Conservation (phyloP, 2,113 vertebrate genomes). For the Hippocampus guttulatus region DNA sequence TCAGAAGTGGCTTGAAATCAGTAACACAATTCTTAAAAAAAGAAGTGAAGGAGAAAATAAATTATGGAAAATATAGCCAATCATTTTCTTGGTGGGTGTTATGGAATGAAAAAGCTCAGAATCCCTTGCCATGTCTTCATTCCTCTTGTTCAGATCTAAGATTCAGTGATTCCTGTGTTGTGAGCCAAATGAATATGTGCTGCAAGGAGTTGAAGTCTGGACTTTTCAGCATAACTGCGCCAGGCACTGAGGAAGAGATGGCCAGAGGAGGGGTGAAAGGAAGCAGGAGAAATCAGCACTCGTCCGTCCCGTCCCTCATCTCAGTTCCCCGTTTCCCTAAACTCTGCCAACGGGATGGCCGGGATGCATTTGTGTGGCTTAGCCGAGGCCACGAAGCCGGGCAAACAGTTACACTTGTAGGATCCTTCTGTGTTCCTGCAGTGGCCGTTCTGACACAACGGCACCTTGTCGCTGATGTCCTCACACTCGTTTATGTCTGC, state of each 20-base stretch:
- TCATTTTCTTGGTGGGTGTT: conserved; percentile 33
- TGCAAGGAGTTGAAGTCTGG: conserved; percentile 25
- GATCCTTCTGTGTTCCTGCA: conserved; percentile 90
- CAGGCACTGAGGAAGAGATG: conserved; percentile 26
- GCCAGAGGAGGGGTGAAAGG: conserved; percentile 21
- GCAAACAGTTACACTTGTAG: conserved; percentile 83
- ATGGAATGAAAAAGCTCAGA: conserved; percentile 52
- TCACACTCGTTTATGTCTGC: conserved; percentile 92
- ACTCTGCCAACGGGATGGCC: conserved; percentile 54
- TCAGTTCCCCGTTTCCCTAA: conserved; percentile 54
- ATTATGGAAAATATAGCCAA: conserved; percentile 33
- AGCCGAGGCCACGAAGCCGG: conserved; percentile 76
- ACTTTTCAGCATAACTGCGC: conserved; percentile 59
- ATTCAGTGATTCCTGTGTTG: conserved; percentile 14
- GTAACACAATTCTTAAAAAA: conserved; percentile 39
- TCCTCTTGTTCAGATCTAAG: conserved; percentile 36
- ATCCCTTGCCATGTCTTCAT: conserved; percentile 70
- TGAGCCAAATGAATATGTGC: conserved; percentile 20
- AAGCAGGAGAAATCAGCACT: conserved; percentile 23
- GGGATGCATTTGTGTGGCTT: conserved; percentile 81
- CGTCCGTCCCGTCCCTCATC: not conserved
- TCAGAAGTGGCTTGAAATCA: conserved; percentile 62
- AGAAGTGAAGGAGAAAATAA: conserved; percentile 29
- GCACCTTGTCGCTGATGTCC: conserved; percentile 78
- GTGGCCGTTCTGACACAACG: conserved; percentile 79